phyloP scores from a whole-genome alignment of 1,140 invertebrate genomes.

The Ooceraea biroi region DNA sequence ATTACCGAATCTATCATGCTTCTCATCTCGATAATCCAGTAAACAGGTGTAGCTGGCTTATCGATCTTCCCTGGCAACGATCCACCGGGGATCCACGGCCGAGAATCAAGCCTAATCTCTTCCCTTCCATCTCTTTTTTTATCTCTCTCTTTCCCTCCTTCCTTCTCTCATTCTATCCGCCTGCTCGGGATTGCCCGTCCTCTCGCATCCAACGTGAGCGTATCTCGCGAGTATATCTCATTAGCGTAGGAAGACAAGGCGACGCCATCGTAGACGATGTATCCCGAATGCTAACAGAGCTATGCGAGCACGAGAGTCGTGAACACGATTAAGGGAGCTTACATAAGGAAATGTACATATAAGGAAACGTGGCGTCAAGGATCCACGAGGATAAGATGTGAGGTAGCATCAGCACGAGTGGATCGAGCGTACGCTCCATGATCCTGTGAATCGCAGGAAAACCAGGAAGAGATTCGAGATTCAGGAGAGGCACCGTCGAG shows the following conservation, averaged over 20 bases:
- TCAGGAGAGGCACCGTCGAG: constrained; percentile 17
- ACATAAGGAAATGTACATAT: background rate
- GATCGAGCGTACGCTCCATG: too few relatives aligned
- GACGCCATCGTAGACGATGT: constrained; percentile 62
- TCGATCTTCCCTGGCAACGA: constrained; percentile 17
- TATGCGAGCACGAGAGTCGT: constrained; percentile 42
- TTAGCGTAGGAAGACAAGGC: constrained; percentile 69
- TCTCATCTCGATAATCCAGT: constrained; percentile 8
- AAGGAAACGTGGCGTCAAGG: background rate
- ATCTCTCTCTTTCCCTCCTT: constrained; percentile 22
- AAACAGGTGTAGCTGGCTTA: background rate
- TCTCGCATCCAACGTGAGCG: constrained; percentile 56
- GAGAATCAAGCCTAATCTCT: constrained; percentile 68
- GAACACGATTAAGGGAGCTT: constrained; percentile 13
- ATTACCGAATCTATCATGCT: background rate
- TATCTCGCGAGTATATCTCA: constrained; percentile 36
- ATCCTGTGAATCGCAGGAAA: background rate
- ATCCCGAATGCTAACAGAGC: constrained; percentile 49
- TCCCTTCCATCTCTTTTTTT: constrained; percentile 63
- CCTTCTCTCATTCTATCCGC: constrained; percentile 25
- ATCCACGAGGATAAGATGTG: background rate
- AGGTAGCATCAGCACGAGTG: background rate
- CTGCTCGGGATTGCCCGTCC: constrained; percentile 10
- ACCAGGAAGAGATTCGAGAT: constrained; percentile 34
- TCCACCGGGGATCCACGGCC: constrained; percentile 68